Evolutionary conservation across 1,140 invertebrate species (phyloP).

Genomic region (Danaus melanippus): DNA sequence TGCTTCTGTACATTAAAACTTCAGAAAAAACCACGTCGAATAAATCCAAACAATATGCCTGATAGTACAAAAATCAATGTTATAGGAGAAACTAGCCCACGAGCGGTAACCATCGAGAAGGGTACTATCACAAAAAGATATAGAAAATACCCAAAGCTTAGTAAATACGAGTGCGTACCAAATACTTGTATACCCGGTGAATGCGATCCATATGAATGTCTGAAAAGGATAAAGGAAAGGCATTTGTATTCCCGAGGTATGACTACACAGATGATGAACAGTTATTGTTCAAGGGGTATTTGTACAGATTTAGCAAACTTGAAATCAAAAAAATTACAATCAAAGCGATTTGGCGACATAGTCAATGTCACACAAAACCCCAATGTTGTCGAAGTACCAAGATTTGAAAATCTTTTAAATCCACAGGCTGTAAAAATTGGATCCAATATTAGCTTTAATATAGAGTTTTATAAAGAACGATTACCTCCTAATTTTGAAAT

Average conservation of each 20-base stretch:
- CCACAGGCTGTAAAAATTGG: slow-evolving; percentile 30
- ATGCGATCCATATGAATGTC: slow-evolving; percentile 21
- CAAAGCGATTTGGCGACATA: background rate
- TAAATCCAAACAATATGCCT: background rate
- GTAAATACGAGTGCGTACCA: slow-evolving; percentile 17
- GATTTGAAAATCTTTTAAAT: slow-evolving; percentile 7
- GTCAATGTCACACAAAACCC: slow-evolving; percentile 1
- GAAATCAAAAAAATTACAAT: slow-evolving; percentile 3
- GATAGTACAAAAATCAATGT: too few species aligned
- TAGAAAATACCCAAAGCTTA: too few species aligned
- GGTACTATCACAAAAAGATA: too few species aligned
- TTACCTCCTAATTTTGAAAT: background rate
- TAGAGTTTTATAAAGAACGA: slow-evolving; percentile 39
- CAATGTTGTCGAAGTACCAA: slow-evolving; percentile 10
- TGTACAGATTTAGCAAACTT: slow-evolving; percentile 1
- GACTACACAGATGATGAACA: slow-evolving; percentile 6
- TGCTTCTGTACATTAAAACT: slow-evolving; percentile 30
- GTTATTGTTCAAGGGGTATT: slow-evolving; percentile 1
- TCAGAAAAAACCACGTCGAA: slow-evolving; percentile 11
- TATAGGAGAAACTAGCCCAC: too few species aligned
- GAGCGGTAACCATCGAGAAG: too few species aligned
- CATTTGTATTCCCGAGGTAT: slow-evolving; percentile 1
- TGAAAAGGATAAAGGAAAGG: slow-evolving; percentile 19
- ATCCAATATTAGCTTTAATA: slow-evolving; percentile 35
- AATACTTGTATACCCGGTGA: slow-evolving; percentile 15